Conservation (phyloP, 2,113 vertebrate genomes). For the Gallinago undulata region DNA sequence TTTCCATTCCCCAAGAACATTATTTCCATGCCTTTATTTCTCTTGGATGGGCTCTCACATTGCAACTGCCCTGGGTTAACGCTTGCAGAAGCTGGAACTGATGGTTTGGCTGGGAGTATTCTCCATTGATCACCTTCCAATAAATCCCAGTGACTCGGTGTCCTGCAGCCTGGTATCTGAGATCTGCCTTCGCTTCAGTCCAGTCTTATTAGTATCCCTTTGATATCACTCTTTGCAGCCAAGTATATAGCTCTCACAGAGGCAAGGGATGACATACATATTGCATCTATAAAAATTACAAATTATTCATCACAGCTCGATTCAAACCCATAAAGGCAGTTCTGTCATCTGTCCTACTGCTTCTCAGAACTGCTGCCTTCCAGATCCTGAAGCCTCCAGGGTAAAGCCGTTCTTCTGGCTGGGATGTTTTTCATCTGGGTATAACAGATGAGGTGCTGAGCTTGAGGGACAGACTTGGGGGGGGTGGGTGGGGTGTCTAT, state of each 20-base stretch:
- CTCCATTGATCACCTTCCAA: slow-evolving; percentile 37
- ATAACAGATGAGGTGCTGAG: neutral
- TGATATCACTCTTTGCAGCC: slow-evolving; percentile 18
- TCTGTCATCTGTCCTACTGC: neutral
- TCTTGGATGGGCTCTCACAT: slow-evolving; percentile 14
- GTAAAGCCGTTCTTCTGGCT: neutral
- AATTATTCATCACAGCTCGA: slow-evolving; percentile 30
- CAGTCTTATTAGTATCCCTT: neutral
- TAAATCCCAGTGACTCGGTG: neutral
- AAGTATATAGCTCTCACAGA: neutral
- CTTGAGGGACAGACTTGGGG: neutral
- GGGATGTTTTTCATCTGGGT: neutral
- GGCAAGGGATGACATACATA: neutral
- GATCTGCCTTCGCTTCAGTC: neutral
- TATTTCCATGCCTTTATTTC: slow-evolving; percentile 61
- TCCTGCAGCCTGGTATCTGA: slow-evolving; percentile 16
- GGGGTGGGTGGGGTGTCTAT: neutral
- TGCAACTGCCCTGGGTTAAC: slow-evolving; percentile 2
- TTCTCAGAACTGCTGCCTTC: neutral
- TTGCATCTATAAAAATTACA: neutral
- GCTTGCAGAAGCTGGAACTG: slow-evolving; percentile 19
- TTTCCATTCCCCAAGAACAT: slow-evolving; percentile 14
- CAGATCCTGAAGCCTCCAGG: neutral
- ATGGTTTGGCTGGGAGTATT: slow-evolving; percentile 23
- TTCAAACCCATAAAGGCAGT: neutral